Conservation (phyloP, 2,113 vertebrate species). For the Pygoscelis antarcticus region DNA sequence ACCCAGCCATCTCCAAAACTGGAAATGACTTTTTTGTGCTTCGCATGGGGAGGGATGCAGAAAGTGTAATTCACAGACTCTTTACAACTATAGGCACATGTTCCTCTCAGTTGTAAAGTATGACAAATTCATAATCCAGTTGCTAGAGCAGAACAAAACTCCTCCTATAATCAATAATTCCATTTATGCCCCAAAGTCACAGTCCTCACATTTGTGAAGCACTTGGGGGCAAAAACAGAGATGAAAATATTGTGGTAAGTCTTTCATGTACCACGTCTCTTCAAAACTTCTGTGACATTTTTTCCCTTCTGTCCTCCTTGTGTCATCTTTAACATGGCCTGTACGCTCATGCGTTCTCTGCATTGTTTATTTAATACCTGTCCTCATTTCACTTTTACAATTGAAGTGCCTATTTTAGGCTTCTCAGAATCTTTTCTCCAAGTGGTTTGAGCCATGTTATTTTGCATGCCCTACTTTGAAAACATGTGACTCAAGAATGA, state of each 20-base stretch:
- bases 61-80: background rate
- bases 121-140: background rate
- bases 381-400: background rate
- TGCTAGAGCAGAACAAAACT: background rate
- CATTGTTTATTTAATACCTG: slow-evolving; percentile 41
- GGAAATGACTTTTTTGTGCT: background rate
- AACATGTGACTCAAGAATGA: background rate
- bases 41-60: background rate
- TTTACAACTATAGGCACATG: background rate
- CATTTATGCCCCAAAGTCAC: background rate
- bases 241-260: background rate
- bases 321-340: background rate
- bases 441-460: background rate
- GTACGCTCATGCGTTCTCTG: background rate
- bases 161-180: background rate
- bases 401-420: background rate
- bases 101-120: background rate
- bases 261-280: background rate
- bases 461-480: slow-evolving; percentile 23
- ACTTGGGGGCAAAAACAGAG: background rate
- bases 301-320: slow-evolving; percentile 12
- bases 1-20: background rate
- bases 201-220: background rate
- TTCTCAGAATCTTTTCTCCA: background rate
- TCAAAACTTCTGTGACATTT: background rate